Conservation (phyloP, 2,888 invertebrate genomes). For the Morinoia aosen region DNA sequence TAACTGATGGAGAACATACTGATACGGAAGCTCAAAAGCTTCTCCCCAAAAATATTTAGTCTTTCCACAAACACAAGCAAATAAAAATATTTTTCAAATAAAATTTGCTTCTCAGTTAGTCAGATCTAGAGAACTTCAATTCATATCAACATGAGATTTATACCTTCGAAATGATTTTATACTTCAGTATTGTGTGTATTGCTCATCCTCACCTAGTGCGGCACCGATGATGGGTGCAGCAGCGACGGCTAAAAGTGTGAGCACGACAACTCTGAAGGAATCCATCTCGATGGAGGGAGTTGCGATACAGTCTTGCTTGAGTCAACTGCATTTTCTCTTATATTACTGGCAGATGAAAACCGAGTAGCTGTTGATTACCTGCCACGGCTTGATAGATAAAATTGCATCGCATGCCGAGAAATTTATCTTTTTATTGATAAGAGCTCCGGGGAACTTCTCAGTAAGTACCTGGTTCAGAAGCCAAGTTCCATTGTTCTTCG, state of each 20-base stretch:
- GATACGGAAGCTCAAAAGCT: neutral
- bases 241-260: neutral
- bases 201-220: neutral
- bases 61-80: neutral
- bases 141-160: neutral
- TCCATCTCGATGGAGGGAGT: neutral
- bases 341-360: neutral
- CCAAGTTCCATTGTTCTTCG: neutral
- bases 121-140: neutral
- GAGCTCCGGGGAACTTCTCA: neutral
- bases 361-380: neutral
- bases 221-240: neutral
- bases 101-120: neutral
- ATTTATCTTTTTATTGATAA: neutral
- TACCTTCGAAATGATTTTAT: no score
- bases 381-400: neutral
- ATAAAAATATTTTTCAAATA: neutral
- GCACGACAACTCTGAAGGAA: neutral
- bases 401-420: neutral
- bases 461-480: neutral
- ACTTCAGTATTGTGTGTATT: no score
- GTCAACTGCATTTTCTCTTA: neutral
- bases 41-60: neutral
- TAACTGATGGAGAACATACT: neutral
- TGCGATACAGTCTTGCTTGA: neutral